These are phyloP conservation scores for Stegophylla sp. DNA, from an alignment of 2,888 invertebrate genomes.

Conservation along the genomic window DNA sequence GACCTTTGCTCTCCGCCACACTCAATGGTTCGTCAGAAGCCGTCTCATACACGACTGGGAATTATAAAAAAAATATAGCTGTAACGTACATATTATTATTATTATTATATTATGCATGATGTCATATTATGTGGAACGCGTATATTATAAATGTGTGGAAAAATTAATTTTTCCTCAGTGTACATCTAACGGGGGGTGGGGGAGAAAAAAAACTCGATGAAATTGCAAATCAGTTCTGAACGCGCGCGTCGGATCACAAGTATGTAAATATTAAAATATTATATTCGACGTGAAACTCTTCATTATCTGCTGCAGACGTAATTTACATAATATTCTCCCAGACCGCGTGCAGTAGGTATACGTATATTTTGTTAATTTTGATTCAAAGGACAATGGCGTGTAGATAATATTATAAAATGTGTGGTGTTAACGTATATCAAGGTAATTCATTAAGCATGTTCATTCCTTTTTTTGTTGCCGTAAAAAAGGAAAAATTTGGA, in stretches of 20 bases:
- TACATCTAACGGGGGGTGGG: too few species aligned
- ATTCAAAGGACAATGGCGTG: conserved; percentile 1
- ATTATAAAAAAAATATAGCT: too few species aligned
- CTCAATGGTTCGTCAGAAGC: too few species aligned
- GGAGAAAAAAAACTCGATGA: neutral
- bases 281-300: neutral
- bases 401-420: neutral
- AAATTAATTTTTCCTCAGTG: neutral
- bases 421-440: too few species aligned
- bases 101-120: too few species aligned
- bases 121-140: neutral
- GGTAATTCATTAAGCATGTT: too few species aligned
- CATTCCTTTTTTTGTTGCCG: too few species aligned
- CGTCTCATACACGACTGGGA: too few species aligned
- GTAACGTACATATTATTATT: too few species aligned
- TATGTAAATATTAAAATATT: conserved; percentile 20
- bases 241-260: neutral
- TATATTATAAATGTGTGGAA: neutral
- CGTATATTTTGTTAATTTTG: neutral
- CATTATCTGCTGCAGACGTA: neutral
- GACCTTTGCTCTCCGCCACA: too few species aligned
- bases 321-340: conserved; percentile 12
- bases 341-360: neutral
- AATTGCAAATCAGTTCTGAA: neutral
- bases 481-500: too few species aligned